A percentile compares a stretch with the other conserved stretches of the same genome.
Evolutionary conservation across 2,888 invertebrate species (phyloP).

Genomic region (Cheilosia grossa): DNA sequence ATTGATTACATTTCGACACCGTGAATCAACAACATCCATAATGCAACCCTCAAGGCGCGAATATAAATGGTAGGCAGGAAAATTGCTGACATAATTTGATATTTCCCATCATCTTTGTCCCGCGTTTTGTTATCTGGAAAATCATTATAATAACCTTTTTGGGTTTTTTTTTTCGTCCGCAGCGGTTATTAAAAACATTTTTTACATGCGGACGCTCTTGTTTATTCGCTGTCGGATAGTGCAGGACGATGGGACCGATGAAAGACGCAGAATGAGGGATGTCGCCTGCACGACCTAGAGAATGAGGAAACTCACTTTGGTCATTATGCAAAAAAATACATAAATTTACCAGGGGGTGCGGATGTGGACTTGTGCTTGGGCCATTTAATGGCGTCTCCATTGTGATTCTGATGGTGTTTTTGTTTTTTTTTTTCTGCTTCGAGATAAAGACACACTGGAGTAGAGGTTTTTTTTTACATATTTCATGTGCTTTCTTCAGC

Average conservation of each 20-base stretch:
- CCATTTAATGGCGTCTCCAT: constrained; percentile 71
- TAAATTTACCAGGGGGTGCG: constrained; percentile 13
- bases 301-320: constrained; percentile 49
- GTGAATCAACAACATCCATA: constrained; percentile 54
- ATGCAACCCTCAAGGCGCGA: constrained; percentile 59
- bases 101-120: constrained; percentile 71
- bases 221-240: constrained; percentile 55
- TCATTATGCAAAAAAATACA: constrained; percentile 66
- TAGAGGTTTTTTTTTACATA: constrained; percentile 49
- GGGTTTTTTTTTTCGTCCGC: constrained; percentile 28
- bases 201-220: constrained; percentile 50
- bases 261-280: constrained; percentile 11
- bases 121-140: constrained; percentile 70
- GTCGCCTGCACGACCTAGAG: background rate
- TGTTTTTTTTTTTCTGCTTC: constrained; percentile 17
- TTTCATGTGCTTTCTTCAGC: constrained; percentile 60
- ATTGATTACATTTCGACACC: constrained; percentile 72
- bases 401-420: constrained; percentile 56
- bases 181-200: constrained; percentile 73
- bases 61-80: constrained; percentile 58
- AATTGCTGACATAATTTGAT: constrained; percentile 73
- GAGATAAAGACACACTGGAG: constrained; percentile 62
- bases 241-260: background rate
- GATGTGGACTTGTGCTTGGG: constrained; percentile 12
- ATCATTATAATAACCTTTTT: constrained; percentile 67